Conservation (phyloP, 2,797 vertebrate genomes). For the Monodelphis domestica region DNA sequence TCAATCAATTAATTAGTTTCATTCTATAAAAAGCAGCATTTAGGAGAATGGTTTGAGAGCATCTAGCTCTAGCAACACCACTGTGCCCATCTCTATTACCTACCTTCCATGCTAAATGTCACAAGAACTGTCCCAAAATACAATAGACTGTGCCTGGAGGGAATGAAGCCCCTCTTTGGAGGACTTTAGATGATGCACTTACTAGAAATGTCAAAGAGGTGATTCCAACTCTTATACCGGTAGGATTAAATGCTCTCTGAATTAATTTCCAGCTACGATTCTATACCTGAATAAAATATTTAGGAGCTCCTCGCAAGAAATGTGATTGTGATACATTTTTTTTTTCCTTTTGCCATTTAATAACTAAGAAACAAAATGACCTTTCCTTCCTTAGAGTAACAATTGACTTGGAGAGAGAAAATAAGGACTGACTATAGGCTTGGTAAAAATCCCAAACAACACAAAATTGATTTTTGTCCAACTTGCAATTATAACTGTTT, state of each 20-base stretch:
- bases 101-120: background rate
- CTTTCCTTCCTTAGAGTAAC: slow-evolving; percentile 3
- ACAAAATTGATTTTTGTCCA: background rate
- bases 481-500: background rate
- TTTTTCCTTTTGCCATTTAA: background rate
- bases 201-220: background rate
- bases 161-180: background rate
- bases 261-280: background rate
- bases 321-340: background rate
- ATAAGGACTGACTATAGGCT: background rate
- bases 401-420: slow-evolving; percentile 14
- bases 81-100: background rate
- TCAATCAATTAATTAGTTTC: background rate
- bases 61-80: background rate
- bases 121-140: background rate
- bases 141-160: background rate
- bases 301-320: background rate
- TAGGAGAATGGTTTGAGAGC: background rate
- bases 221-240: background rate
- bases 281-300: background rate
- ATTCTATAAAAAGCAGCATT: background rate
- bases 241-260: background rate
- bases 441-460: background rate
- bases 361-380: slow-evolving; percentile 7
- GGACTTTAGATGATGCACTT: background rate